phyloP scores from a whole-genome alignment of 2,113 vertebrate genomes.

The Ciconia boyciana region DNA sequence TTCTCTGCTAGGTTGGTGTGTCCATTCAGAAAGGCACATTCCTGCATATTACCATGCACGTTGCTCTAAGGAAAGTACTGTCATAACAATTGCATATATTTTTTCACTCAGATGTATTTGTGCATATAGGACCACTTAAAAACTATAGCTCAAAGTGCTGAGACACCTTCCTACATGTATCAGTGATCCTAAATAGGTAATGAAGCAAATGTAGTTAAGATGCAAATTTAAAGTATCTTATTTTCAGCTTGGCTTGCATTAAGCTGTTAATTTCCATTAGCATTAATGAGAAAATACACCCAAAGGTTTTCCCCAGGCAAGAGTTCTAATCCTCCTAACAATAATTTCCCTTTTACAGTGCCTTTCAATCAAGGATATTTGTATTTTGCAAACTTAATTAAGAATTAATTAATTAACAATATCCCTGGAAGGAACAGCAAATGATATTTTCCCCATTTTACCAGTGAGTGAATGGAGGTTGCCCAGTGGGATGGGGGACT shows the following conservation, averaged over 20 bases:
- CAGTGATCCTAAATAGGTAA: constrained; percentile 10
- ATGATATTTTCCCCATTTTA: neutral
- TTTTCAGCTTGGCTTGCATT: constrained; percentile 38
- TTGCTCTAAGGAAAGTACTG: neutral
- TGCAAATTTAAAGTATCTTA: constrained; percentile 32
- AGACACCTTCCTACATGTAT: neutral
- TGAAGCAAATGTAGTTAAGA: constrained; percentile 9
- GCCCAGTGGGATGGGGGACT: neutral
- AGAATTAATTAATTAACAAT: constrained; percentile 40
- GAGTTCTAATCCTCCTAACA: constrained; percentile 27
- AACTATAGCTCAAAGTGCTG: neutral
- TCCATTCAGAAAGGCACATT: neutral
- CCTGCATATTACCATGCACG: rapidly evolving
- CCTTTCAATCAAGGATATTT: constrained; percentile 32
- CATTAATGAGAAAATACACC: constrained; percentile 40
- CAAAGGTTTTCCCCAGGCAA: constrained; percentile 35
- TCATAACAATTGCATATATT: neutral
- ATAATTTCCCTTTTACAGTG: constrained; percentile 14
- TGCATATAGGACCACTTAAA: neutral
- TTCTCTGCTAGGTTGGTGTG: neutral
- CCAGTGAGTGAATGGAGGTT: neutral
- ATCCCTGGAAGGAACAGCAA: constrained; percentile 1
- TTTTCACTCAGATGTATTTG: neutral
- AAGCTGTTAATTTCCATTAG: constrained; percentile 49
- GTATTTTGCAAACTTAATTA: constrained; percentile 61